Percentiles rank a stretch among this genome's conserved stretches.
Evolutionary conservation across 2,888 invertebrate genomes (phyloP).

Genomic region (Diarsia brunnea): DNA sequence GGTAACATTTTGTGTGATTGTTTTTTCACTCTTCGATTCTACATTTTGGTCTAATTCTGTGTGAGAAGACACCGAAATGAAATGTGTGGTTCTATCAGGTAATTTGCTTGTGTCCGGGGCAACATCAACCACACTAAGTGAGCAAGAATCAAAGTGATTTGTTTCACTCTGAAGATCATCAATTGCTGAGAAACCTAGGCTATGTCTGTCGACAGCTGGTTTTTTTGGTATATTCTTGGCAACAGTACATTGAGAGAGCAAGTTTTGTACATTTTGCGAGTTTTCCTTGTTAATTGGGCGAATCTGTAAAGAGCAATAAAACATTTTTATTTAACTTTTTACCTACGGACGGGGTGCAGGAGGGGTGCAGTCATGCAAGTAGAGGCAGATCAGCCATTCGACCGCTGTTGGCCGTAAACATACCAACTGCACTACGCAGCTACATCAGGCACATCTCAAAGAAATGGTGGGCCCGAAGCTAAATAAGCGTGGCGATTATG

Average conservation of each 20-base stretch:
- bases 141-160: constrained; percentile 47
- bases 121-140: constrained; percentile 21
- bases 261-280: constrained; percentile 63
- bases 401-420: neutral
- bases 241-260: constrained; percentile 35
- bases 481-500: too few relatives aligned
- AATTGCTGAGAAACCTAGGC: constrained; percentile 74
- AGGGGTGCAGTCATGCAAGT: neutral
- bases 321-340: neutral
- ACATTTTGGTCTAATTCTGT: constrained; percentile 65
- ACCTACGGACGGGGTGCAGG: neutral
- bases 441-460: neutral
- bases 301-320: constrained; percentile 62
- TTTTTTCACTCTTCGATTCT: constrained; percentile 67
- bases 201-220: constrained; percentile 57
- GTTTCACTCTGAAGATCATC: constrained; percentile 69
- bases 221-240: constrained; percentile 52
- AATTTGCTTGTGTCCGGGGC: constrained; percentile 31
- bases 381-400: neutral
- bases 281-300: constrained; percentile 71
- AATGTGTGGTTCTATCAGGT: constrained; percentile 34
- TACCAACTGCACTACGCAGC: neutral
- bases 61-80: constrained; percentile 70
- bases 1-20: constrained; percentile 65
- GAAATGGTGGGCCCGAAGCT: neutral